phyloP scores from a whole-genome alignment of 2,113 vertebrate genomes.

The Anarhynchus alexandrinus region DNA sequence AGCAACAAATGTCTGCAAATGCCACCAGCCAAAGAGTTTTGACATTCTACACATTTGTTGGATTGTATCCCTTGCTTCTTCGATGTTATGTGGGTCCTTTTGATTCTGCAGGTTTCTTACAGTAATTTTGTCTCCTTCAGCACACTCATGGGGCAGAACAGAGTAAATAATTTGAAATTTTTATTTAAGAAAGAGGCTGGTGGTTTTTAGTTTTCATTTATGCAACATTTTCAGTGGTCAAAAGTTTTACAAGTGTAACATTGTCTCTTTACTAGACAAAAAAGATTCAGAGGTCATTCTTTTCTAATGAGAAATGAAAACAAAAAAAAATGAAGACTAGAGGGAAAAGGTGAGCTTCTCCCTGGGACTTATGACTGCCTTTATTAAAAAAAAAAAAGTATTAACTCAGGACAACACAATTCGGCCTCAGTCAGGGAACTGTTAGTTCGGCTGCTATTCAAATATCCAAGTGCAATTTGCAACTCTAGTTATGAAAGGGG shows the following conservation, averaged over 20 bases:
- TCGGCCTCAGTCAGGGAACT: slow-evolving; percentile 13
- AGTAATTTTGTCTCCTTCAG: neutral
- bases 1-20: slow-evolving; percentile 5
- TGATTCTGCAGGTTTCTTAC: neutral
- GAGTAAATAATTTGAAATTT: neutral
- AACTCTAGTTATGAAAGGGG: slow-evolving; percentile 27
- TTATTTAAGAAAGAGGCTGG: neutral
- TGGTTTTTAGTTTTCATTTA: neutral
- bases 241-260: neutral
- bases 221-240: neutral
- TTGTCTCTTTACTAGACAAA: neutral
- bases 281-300: neutral
- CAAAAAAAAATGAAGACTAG: neutral
- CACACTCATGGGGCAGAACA: neutral
- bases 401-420: slow-evolving; percentile 46
- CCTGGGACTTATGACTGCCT: neutral
- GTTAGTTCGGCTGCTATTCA: slow-evolving; percentile 26
- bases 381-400: neutral
- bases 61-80: neutral
- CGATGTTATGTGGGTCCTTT: neutral
- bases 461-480: slow-evolving; percentile 30
- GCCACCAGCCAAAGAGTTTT: neutral
- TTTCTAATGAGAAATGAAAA: neutral
- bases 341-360: neutral
- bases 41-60: neutral